phyloP scores from a whole-genome alignment of 2,797 vertebrate genomes.

The Sparus aurata region DNA sequence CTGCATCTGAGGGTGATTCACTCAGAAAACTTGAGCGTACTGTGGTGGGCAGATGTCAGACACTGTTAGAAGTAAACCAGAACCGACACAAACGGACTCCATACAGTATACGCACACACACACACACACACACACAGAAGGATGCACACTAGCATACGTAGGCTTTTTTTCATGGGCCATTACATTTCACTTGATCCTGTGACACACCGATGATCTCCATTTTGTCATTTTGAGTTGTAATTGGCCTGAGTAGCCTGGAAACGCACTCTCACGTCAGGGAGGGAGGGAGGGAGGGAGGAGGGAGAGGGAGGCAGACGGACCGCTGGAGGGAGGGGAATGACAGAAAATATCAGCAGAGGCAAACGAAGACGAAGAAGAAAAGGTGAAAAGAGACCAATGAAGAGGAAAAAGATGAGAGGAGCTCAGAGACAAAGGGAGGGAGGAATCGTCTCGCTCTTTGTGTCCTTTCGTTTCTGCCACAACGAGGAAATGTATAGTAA shows the following conservation, averaged over 20 bases:
- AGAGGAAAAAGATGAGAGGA: conserved; percentile 48
- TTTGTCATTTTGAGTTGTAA: conserved; percentile 81
- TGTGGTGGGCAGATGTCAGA: conserved; percentile 66
- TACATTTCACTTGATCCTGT: conserved; percentile 80
- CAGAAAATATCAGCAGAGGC: not conserved
- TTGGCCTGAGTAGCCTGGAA: conserved; percentile 66
- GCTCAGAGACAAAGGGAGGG: conserved; percentile 21
- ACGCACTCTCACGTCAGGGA: conserved; percentile 15
- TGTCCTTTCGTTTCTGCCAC: conserved; percentile 38
- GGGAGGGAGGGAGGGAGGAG: not conserved
- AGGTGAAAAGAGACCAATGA: conserved; percentile 35
- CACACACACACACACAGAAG: conserved; percentile 20
- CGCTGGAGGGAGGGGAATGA: not conserved
- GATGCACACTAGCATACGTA: conserved; percentile 56
- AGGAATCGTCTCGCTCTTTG: conserved; percentile 12
- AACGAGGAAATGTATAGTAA: not conserved
- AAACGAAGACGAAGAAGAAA: conserved; percentile 1
- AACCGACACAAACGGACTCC: conserved; percentile 12
- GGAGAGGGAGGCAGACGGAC: not conserved
- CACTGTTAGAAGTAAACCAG: conserved; percentile 40
- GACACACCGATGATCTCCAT: conserved; percentile 77
- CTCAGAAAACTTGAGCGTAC: conserved; percentile 45
- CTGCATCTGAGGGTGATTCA: conserved; percentile 58
- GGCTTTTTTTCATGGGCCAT: conserved; percentile 76
- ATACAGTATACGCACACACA: not conserved